Conservation (phyloP, 2,888 invertebrate genomes). For the Pseudococcus jackbeardsleyi region DNA sequence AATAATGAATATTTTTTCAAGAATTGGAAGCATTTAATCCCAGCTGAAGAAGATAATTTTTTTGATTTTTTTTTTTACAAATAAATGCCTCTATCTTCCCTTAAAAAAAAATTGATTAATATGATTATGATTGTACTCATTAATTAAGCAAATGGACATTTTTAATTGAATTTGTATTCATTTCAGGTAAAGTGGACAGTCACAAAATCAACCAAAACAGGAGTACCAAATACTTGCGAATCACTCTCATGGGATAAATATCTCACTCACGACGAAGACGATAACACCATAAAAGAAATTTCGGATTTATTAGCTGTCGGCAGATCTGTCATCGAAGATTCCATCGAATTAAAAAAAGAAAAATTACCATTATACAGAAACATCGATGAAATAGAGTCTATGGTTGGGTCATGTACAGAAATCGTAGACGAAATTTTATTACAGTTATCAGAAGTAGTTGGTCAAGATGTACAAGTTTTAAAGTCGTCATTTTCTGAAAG, state of each 20-base stretch:
- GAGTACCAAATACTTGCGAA: constrained; percentile 17
- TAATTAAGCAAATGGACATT: background rate
- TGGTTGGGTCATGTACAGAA: background rate
- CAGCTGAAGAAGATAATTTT: no score
- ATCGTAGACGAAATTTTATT: constrained; percentile 31
- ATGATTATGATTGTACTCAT: no score
- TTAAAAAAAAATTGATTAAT: no score
- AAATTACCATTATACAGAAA: constrained; percentile 35
- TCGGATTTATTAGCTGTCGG: background rate
- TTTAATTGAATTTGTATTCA: background rate
- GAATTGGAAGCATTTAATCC: no score
- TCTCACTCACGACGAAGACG: background rate
- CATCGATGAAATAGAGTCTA: background rate
- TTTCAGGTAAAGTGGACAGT: constrained; percentile 3
- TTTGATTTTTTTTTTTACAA: no score
- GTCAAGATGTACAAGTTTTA: background rate
- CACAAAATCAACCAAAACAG: background rate
- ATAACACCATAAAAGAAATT: constrained; percentile 34
- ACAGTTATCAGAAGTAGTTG: constrained; percentile 48
- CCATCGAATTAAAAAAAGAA: constrained; percentile 21
- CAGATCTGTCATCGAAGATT: background rate
- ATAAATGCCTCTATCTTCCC: no score
- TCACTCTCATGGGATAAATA: constrained; percentile 27
- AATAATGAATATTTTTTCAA: no score
- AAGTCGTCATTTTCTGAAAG: background rate